Evolutionary conservation across 2,797 vertebrate species (phyloP).

Genomic region (Spheniscus humboldti): DNA sequence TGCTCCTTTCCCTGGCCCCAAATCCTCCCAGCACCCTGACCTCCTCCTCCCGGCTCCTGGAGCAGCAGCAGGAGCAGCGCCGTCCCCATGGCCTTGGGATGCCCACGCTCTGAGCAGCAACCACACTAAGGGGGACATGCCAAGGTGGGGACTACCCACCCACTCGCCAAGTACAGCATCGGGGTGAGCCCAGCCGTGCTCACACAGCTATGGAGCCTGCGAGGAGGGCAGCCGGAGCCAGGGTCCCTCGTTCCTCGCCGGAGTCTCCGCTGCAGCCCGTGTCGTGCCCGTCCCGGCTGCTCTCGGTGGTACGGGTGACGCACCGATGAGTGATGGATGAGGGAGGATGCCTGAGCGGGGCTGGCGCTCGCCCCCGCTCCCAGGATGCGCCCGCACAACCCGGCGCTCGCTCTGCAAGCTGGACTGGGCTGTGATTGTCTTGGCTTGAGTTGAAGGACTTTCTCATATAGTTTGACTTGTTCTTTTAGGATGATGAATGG

Average conservation of each 20-base stretch:
- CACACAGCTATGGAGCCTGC: accelerated
- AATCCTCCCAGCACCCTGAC: accelerated
- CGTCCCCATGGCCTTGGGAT: accelerated
- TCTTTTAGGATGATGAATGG: conserved; percentile 70
- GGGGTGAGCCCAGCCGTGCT: accelerated
- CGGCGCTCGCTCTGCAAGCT: background rate
- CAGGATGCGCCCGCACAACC: conserved; percentile 48
- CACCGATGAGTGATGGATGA: background rate
- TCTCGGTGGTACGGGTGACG: background rate
- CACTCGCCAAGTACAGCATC: accelerated
- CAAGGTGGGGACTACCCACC: too few species aligned
- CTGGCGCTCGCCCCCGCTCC: background rate
- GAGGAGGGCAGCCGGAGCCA: accelerated
- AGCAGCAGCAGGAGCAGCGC: background rate
- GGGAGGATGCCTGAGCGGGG: background rate
- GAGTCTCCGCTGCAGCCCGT: background rate
- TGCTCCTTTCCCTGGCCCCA: background rate
- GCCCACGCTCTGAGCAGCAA: background rate
- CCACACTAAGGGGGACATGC: accelerated
- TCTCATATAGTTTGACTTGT: conserved; percentile 61
- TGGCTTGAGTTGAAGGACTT: conserved; percentile 66
- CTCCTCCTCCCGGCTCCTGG: background rate
- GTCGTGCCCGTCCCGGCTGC: background rate
- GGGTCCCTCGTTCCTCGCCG: accelerated
- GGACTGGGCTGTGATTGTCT: conserved; percentile 54